Percentiles rank a stretch among this genome's conserved stretches.
Conservation (phyloP, 2,888 invertebrate genomes). For the Platypus cylindrus region DNA sequence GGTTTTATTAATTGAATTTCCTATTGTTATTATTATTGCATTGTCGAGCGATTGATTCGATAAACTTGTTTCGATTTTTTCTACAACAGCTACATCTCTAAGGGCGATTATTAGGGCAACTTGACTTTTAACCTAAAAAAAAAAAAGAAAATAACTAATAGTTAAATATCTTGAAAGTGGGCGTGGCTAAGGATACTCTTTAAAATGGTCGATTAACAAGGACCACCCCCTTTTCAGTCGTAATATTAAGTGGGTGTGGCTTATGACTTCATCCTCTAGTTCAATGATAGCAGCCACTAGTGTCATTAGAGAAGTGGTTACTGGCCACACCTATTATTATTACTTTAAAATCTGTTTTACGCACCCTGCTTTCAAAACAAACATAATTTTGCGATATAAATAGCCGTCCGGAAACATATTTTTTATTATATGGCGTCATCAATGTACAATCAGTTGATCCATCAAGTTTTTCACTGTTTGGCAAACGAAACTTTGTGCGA, state of each 20-base stretch:
- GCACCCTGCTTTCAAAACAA: constrained; percentile 90
- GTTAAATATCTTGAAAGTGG: too few species aligned
- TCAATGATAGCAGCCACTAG: too few species aligned
- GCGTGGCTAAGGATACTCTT: too few species aligned
- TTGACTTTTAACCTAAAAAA: constrained; percentile 51
- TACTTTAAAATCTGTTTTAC: constrained; percentile 23
- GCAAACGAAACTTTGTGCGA: constrained; percentile 71
- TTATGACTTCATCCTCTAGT: too few species aligned
- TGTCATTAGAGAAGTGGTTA: too few species aligned
- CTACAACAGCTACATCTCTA: constrained; percentile 63
- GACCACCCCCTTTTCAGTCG: too few species aligned
- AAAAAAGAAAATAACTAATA: not conserved
- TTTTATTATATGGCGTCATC: constrained; percentile 92
- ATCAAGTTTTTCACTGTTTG: constrained; percentile 83
- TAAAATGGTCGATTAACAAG: too few species aligned
- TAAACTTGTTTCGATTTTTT: constrained; percentile 59
- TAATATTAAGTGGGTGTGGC: too few species aligned
- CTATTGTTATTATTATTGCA: constrained; percentile 71
- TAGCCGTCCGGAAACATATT: constrained; percentile 74
- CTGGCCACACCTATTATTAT: too few species aligned
- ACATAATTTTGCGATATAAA: constrained; percentile 90
- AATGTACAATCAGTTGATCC: constrained; percentile 84
- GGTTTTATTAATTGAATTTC: constrained; percentile 60
- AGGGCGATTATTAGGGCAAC: constrained; percentile 84
- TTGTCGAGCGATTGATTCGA: constrained; percentile 47